phyloP scores from a whole-genome alignment of 1,140 invertebrate genomes.

The Atta cephalotes region DNA sequence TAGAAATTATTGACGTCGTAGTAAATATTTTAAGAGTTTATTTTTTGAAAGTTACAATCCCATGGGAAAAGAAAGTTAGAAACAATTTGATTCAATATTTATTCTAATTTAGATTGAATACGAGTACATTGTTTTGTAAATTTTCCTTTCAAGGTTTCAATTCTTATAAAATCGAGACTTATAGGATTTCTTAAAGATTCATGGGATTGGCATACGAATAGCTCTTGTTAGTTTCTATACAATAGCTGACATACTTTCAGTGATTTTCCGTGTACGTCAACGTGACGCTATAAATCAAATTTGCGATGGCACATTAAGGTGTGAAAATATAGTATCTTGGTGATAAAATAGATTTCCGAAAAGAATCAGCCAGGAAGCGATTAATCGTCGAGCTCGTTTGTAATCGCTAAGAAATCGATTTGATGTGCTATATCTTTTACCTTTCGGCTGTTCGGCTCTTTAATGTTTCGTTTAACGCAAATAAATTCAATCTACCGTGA shows the following conservation, averaged over 20 bases:
- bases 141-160: background rate
- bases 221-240: constrained; percentile 8
- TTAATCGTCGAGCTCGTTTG: constrained; percentile 57
- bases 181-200: background rate
- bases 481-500: constrained; percentile 29
- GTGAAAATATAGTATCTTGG: background rate
- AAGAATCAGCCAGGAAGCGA: constrained; percentile 48
- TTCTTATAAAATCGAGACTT: constrained; percentile 27
- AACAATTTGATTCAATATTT: background rate
- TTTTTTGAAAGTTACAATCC: background rate
- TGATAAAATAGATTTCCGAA: background rate
- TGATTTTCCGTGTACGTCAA: background rate
- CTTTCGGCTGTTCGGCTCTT: background rate
- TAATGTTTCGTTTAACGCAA: constrained; percentile 7
- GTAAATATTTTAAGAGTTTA: constrained; percentile 20
- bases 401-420: constrained; percentile 46
- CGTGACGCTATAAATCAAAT: constrained; percentile 57
- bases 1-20: background rate
- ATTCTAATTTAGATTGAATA: constrained; percentile 18
- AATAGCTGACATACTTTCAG: background rate
- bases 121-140: constrained; percentile 21
- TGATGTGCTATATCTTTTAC: background rate
- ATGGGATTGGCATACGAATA: constrained; percentile 19
- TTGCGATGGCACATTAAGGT: background rate
- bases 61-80: background rate